A percentile compares a stretch with the other conserved stretches of the same genome.
phyloP scores from a whole-genome alignment of 1,140 invertebrate species.

The Drosophila orosa region DNA sequence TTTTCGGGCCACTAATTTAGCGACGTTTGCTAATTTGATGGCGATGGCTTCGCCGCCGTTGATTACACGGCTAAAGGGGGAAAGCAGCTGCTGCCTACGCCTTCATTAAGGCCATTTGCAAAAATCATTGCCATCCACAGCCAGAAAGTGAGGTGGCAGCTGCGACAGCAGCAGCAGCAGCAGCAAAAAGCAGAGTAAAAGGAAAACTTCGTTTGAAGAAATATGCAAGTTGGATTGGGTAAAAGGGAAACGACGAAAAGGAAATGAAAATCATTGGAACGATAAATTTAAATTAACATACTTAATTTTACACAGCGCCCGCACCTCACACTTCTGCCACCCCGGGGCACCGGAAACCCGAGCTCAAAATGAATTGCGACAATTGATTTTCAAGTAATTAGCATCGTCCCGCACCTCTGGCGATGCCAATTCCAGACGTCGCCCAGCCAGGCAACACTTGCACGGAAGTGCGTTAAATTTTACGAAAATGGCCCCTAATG shows the following conservation, averaged over 20 bases:
- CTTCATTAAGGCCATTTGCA: constrained; percentile 68
- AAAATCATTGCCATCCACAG: constrained; percentile 51
- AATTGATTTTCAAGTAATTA: constrained; percentile 80
- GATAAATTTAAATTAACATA: constrained; percentile 80
- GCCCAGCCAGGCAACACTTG: constrained; percentile 61
- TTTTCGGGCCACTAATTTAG: constrained; percentile 41
- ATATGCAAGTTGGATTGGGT: constrained; percentile 55
- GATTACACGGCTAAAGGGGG: constrained; percentile 54
- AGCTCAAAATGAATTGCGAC: constrained; percentile 73
- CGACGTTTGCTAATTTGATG: constrained; percentile 64
- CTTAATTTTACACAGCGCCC: constrained; percentile 66
- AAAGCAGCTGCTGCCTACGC: constrained; percentile 43
- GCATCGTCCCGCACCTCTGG: constrained; percentile 45
- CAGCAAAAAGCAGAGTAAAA: background rate
- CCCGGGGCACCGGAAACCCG: constrained; percentile 15
- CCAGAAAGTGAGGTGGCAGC: constrained; percentile 4
- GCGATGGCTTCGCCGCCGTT: constrained; percentile 30
- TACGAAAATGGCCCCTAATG: constrained; percentile 73
- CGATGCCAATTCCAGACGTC: constrained; percentile 38
- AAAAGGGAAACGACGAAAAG: constrained; percentile 33
- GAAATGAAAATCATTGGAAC: constrained; percentile 77
- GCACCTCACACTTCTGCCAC: background rate
- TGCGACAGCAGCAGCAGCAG: background rate
- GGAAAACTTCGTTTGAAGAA: constrained; percentile 47
- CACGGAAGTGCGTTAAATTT: constrained; percentile 73